phyloP scores from a whole-genome alignment of 2,888 invertebrate genomes.

The Drosophila flavopinicola region DNA sequence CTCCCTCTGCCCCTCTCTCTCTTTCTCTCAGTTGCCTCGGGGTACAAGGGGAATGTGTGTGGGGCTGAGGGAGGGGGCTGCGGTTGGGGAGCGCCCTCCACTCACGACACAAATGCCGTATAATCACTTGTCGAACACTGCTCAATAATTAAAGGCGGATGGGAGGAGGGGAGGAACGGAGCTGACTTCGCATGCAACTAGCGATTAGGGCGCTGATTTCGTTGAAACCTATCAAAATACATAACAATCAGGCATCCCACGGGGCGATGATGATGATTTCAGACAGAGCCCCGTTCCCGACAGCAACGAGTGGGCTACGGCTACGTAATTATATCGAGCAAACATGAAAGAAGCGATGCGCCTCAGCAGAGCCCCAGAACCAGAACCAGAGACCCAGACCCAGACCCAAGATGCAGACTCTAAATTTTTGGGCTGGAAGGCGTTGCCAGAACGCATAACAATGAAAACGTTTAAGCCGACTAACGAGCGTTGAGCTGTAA shows the following conservation, averaged over 20 bases:
- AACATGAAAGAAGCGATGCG: constrained; percentile 72
- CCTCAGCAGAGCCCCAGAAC: too few species aligned
- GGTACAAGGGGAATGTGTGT: too few species aligned
- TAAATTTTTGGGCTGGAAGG: constrained; percentile 44
- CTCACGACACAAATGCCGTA: constrained; percentile 78
- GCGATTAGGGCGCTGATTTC: constrained; percentile 77
- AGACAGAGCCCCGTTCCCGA: constrained; percentile 58
- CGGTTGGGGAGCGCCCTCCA: constrained; percentile 45
- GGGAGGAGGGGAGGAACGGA: constrained; percentile 8
- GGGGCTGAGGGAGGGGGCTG: too few species aligned
- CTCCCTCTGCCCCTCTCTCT: neutral
- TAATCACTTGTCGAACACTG: constrained; percentile 80
- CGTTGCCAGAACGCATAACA: constrained; percentile 77
- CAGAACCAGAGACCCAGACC: constrained; percentile 2
- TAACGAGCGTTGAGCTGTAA: constrained; percentile 76
- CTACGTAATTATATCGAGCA: constrained; percentile 75
- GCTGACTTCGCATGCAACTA: constrained; percentile 64
- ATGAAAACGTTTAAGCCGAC: constrained; percentile 78
- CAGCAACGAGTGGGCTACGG: constrained; percentile 48
- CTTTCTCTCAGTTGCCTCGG: neutral
- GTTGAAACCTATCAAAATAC: constrained; percentile 79
- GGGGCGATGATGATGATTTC: constrained; percentile 70
- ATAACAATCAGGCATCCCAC: constrained; percentile 67
- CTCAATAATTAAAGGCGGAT: constrained; percentile 77
- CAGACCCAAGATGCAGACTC: neutral